Conservation (phyloP, 2,113 vertebrate species). For the Poecilia latipinna region DNA sequence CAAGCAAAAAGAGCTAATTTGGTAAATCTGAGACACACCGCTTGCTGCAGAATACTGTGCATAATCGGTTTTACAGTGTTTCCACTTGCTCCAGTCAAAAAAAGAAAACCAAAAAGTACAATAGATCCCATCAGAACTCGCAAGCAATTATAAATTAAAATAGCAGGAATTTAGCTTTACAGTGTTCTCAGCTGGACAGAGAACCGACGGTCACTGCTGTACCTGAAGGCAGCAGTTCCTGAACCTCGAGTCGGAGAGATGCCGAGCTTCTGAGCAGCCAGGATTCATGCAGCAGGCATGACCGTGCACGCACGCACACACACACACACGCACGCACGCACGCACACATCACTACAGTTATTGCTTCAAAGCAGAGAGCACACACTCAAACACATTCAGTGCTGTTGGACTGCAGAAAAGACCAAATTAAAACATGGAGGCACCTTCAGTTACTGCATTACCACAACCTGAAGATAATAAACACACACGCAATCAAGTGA, state of each 20-base stretch:
- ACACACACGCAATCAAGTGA: constrained; percentile 10
- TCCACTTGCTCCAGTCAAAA: constrained; percentile 46
- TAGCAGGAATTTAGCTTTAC: constrained; percentile 43
- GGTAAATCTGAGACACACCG: constrained; percentile 33
- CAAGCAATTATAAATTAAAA: constrained; percentile 50
- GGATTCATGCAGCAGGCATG: constrained; percentile 5
- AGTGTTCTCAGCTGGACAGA: constrained; percentile 44
- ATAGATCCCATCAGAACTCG: constrained; percentile 41
- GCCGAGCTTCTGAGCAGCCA: no score
- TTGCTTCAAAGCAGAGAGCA: constrained; percentile 62
- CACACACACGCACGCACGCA: constrained; percentile 21
- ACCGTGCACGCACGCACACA: constrained; percentile 43
- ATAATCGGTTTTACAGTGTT: constrained; percentile 34
- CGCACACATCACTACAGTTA: constrained; percentile 55
- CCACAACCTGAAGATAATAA: constrained; percentile 49
- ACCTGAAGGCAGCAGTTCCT: constrained; percentile 46
- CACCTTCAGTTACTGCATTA: constrained; percentile 40
- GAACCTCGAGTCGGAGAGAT: no score
- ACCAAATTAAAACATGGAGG: constrained; percentile 29
- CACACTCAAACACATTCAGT: constrained; percentile 34
- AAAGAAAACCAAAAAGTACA: constrained; percentile 20
- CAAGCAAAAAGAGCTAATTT: constrained; percentile 13
- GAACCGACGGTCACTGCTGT: constrained; percentile 24
- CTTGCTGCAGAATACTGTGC: constrained; percentile 16
- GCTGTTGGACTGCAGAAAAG: constrained; percentile 52